Evolutionary conservation across 2,888 invertebrate species (phyloP).

Genomic region (Prosopocoilus inquinatus): DNA sequence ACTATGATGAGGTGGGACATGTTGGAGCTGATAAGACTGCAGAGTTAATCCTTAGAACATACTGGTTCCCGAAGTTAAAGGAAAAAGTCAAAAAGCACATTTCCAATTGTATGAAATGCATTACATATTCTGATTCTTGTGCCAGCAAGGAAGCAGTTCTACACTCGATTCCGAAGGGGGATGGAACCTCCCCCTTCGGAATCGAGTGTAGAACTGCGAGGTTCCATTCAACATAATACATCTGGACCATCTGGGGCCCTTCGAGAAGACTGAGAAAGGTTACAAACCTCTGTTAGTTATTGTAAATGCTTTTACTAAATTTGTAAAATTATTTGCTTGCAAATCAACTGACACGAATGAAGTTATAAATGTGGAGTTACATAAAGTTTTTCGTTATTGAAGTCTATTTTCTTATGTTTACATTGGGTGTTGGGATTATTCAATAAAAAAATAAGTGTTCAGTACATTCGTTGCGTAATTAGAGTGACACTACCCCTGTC

Average conservation of each 20-base stretch:
- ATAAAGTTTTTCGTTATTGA: too few species aligned
- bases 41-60: conserved; percentile 28
- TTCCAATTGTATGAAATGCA: conserved; percentile 36
- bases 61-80: conserved; percentile 39
- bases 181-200: conserved; percentile 30
- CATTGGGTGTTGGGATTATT: too few species aligned
- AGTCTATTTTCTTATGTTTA: too few species aligned
- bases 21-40: conserved; percentile 35
- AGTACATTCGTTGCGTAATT: too few species aligned
- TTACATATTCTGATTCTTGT: conserved; percentile 22
- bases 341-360: conserved; percentile 24
- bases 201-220: conserved; percentile 33
- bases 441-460: too few species aligned
- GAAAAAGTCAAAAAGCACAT: conserved; percentile 31
- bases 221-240: conserved; percentile 33
- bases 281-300: conserved; percentile 32
- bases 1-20: conserved; percentile 37
- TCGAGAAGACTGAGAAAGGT: conserved; percentile 18
- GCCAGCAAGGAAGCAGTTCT: conserved; percentile 34
- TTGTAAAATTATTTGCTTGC: conserved; percentile 28
- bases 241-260: conserved; percentile 36
- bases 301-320: conserved; percentile 35
- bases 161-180: conserved; percentile 31
- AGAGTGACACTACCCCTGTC: too few species aligned
- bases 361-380: too few species aligned